These are phyloP conservation scores for Isurus oxyrinchus DNA, from an alignment of 2,113 vertebrate species.

Conservation along the genomic window DNA sequence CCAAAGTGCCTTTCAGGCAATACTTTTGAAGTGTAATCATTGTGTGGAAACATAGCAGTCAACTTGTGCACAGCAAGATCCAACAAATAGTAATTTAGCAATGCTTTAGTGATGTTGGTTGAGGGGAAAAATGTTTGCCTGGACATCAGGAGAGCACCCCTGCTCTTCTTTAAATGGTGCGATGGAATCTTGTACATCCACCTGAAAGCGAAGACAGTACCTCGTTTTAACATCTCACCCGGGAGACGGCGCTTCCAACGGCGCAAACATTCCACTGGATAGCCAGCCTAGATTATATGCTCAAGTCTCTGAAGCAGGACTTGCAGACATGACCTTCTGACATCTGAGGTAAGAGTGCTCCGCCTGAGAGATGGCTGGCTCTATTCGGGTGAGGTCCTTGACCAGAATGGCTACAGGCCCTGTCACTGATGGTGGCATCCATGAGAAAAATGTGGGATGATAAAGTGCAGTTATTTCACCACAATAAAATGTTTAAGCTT, in stretches of 20 bases:
- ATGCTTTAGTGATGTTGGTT: not conserved
- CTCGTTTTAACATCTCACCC: not conserved
- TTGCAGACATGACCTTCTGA: not conserved
- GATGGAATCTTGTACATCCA: not conserved
- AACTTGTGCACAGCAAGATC: too few species aligned
- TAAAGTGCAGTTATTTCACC: not conserved
- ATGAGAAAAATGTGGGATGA: not conserved
- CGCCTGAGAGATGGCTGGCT: not conserved
- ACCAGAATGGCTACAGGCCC: not conserved
- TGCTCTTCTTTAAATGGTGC: not conserved
- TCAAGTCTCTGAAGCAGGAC: not conserved
- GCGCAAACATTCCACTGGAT: not conserved
- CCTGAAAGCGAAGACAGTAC: not conserved
- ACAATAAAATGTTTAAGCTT: not conserved
- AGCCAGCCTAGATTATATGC: not conserved
- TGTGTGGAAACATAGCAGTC: not conserved
- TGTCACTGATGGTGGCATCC: not conserved
- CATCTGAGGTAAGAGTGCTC: not conserved
- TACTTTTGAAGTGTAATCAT: not conserved
- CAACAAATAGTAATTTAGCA: not conserved
- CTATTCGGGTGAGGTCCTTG: not conserved
- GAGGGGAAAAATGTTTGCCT: not conserved
- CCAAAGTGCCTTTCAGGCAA: not conserved
- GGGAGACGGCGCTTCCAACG: not conserved
- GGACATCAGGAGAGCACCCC: not conserved